These are phyloP conservation scores for Neotragus moschatus DNA, from an alignment of 2,113 vertebrate genomes.

Conservation along the genomic window DNA sequence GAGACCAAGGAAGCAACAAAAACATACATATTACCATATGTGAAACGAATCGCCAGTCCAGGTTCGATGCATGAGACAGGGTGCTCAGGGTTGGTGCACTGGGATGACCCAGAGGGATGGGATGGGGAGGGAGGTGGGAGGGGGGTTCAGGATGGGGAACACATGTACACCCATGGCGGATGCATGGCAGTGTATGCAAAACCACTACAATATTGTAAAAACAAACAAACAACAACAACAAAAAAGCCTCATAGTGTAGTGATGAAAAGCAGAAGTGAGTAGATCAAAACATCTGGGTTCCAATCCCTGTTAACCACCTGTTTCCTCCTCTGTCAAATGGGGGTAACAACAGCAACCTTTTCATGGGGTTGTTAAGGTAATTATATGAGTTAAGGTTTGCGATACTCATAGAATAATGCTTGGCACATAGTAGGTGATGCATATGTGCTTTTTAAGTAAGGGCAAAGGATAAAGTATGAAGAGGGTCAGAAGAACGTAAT, in stretches of 20 bases:
- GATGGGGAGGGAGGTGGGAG: no score
- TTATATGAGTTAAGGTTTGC: neutral
- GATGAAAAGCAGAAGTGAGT: neutral
- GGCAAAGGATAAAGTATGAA: neutral
- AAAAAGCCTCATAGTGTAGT: rapidly evolving
- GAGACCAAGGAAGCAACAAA: neutral
- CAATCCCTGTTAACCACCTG: neutral
- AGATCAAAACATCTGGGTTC: neutral
- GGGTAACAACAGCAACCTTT: neutral
- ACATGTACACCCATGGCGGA: no score
- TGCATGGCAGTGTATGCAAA: no score
- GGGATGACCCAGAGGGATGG: no score
- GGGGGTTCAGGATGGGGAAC: no score
- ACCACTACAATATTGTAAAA: no score
- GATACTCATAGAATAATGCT: neutral
- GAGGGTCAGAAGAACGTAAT: neutral
- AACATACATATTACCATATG: no score
- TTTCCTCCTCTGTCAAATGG: neutral
- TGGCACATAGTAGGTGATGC: neutral
- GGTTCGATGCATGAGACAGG: no score
- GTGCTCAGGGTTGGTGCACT: no score
- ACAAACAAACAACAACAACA: no score
- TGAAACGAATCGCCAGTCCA: no score
- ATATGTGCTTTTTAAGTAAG: neutral
- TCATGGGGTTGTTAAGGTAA: neutral